Base-by-base conservation (phyloP, 92 coral and sea anemone species). In the Heliopora coerulea region DNA sequence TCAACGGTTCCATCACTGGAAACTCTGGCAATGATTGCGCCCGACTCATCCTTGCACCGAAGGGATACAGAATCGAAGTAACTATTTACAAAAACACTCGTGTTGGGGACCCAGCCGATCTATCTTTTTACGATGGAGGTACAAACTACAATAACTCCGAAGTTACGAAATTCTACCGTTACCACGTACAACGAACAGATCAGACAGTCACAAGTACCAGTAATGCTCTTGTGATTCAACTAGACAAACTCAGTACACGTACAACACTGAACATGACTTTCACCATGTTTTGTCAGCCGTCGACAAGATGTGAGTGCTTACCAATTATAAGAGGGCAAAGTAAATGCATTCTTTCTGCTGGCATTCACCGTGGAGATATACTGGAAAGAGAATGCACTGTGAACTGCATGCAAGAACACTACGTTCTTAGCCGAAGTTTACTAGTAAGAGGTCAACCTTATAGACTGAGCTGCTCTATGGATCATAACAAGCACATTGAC, bases 41-140 rank as follows among this genome's bases (percentile, higher is more conserved):
- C 10, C 29, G 75, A 49, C 10, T 68, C 14, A 48, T 68, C 37
- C 27, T 68, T 3, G 75, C 75, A 3, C 75, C 75, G 23, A 30
- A 27, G 2, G 75, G 75, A 23, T 68, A 68, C 44, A 8, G 75
- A 48, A 68, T 68, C 49, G 46, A 68, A 48, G 44, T 68, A 19
- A 68, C 54, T 6, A 17, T 49, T 1, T 30, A 52, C 23, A 11
- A 1, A 18, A 30, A 50, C 59, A 48, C 59, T 1, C 25, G 1
- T 21, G 3, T 27, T 8, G 13, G 21, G n/a, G 73, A 66, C 3
- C 1, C 9, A 11, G 28, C 35, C 25, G 17, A 26, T 48, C 34
- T 68, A 27, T 49, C 9, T 49, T 10, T 68, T n/a, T 49, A 3
- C 37, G 75, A 68, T 46, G 75, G 75, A 18, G 60, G 37, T 14